Evolutionary conservation across 2,113 vertebrate genomes (phyloP), one percentile per base, ranked within the genome.

Genomic region (Struthidea cinerea): DNA sequence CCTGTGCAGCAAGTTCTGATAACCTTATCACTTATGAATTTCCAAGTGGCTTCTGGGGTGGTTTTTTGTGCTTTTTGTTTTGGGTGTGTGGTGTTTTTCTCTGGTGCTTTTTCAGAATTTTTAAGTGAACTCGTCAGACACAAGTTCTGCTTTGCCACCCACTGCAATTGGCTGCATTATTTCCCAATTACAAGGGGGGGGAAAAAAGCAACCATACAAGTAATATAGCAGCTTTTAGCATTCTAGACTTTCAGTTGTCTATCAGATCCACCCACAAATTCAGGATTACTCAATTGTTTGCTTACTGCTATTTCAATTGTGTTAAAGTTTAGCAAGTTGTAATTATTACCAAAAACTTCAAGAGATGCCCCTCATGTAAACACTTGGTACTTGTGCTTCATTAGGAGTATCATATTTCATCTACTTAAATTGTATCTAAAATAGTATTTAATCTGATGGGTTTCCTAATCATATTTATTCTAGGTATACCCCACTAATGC

Each of bases 241-340:
- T 83, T 87, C 90, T 53, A 74, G 52, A 60, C 69, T 91, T 79
- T 59, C 93, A 92, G 42, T 28, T 60, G 84, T 53, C 56, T 74
- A 28, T 80, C 77, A 93, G 69, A 84, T 89, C 87, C 90, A 84
- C 90, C 89, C 85, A 84, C 78, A 64, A 86, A 76, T 41, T 55
- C 63, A 61, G 63, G 50, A 90, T 90, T 92, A 80, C 86, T 94
- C 88, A 92, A 85, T 75, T 88, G 78, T 77, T 91, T 97, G 73
- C 84, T 92, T 81, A 59, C 41, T 84, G n/a, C 27, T 37, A 22
- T 83, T 94, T 73, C 76, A 93, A 69, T 33, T 65, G 46, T n/a
- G 61, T 56, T 92, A 60, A 84, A 96, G 83, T 94, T 93, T 81
- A 94, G 65, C 71, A 50, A 90, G 73, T 50, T 84, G 59, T 39